Base-by-base conservation (phyloP, 1,140 invertebrate genomes). In the Nilaparvata lugens region DNA sequence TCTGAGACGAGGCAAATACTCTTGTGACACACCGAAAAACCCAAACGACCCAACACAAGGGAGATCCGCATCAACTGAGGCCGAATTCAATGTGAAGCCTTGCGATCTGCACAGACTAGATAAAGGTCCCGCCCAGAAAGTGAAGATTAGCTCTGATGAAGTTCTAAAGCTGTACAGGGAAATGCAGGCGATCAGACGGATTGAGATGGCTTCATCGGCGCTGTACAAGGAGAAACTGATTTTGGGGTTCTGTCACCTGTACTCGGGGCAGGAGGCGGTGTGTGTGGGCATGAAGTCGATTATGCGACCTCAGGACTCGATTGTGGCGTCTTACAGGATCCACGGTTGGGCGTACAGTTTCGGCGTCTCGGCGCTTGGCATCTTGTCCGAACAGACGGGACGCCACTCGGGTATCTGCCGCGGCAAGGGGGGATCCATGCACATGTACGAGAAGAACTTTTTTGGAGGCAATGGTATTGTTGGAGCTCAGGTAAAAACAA, bases 71-170 rank as follows among this genome's bases (percentile, higher is more conserved):
- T 35, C 31, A 2, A 35, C 31, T 1, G 31, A 35, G 31, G 31
- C 31, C 7, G 31, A 35, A 35, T 35, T 35, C 31, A 35, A 9
- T 35, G 31, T 35, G 9, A 65, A 87, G 82, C 89, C 89, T 35
- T 97, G 80, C 71, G 87, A 90, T 70, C 78, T 97, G 35, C 93
- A 97, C 75, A 88, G 85, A 70, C 74, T 97, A 61, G 89, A 93
- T n/a, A 81, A 82, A 60, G 89, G 89, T 21, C 95, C 95, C 0
- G 78, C 73, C 2, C 77, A 73, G 7, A 70, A 74, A 21, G 81
- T 82, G 0, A 77, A 75, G 1, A 56, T 83, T 7, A 81, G 74
- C 2, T 71, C 76, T 57, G 83, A 86, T 14, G 84, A 89, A 60
- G 87, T 82, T 1, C 65, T 87, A 1, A 66, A 74, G 23, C 66